A percentile compares a stretch with the other conserved stretches of the same genome.
Evolutionary conservation across 2,888 invertebrate genomes (phyloP).

Genomic region (Dilophus febrilis): DNA sequence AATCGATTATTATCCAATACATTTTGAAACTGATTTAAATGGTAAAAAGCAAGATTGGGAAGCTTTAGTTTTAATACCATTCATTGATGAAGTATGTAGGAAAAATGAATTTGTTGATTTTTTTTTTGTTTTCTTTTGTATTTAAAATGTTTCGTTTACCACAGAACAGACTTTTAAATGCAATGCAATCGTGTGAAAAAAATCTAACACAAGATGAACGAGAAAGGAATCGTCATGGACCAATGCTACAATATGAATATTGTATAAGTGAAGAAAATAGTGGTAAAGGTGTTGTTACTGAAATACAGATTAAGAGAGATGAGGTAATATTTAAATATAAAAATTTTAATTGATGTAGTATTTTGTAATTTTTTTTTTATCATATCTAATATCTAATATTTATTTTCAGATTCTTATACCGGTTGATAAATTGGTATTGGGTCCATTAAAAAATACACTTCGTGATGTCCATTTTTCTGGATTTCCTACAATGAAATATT

Average conservation of each 20-base stretch:
- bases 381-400: neutral
- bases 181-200: constrained; percentile 48
- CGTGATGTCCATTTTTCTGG: constrained; percentile 66
- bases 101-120: neutral
- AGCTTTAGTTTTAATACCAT: constrained; percentile 82
- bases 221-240: constrained; percentile 66
- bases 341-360: neutral
- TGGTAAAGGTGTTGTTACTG: constrained; percentile 43
- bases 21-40: constrained; percentile 88
- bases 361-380: no score
- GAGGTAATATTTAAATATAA: constrained; percentile 9
- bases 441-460: constrained; percentile 49
- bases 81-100: constrained; percentile 59
- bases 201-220: constrained; percentile 51
- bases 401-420: constrained; percentile 30
- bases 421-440: constrained; percentile 40
- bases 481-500: constrained; percentile 80
- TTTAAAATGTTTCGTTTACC: constrained; percentile 1
- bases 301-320: no score
- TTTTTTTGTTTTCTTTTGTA: neutral
- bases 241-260: constrained; percentile 67
- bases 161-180: neutral
- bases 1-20: constrained; percentile 78
- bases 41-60: constrained; percentile 96
- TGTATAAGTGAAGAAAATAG: no score